Base-by-base conservation (phyloP, 2,888 invertebrate genomes). In the Xestia c-nigrum region DNA sequence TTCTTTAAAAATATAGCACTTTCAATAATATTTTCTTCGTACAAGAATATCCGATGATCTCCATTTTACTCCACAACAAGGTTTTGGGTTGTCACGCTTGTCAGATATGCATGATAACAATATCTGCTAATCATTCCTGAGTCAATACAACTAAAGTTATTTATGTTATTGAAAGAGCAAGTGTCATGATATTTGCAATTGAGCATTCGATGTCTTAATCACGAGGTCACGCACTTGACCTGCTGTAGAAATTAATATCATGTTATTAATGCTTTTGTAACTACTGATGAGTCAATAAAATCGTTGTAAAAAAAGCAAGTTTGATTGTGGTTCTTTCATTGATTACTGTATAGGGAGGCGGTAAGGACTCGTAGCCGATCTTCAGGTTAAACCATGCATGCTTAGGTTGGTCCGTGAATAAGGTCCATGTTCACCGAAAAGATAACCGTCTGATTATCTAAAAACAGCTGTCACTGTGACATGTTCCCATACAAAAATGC, bases 201-300 rank as follows among this genome's bases (percentile, higher is more conserved):
- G n/a, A 43, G 9, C 3, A 46, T 61, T 61, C 16, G 50, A 7
- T 52, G 14, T 64, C 19, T 65, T 57, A 72, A 64, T 80, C 80
- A 43, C 24, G 12, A 21, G 80, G 64, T 73, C 43, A 57, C 5
- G 38, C 50, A 80, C 78, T 78, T 78, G 78, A 78, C 43, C 64
- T 64, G 43, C n/a, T 16, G 4, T 12, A 72, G 21, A 24, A 47
- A 43, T 47, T 55, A 24, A 12, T 79, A 50, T 47, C 72, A 46
- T 68, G 0, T 43, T 57, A 5, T 19, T 16, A 52, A 69, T 40
- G 72, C 7, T 70, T 24, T 63, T 52, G 24, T n/a, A 55, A 70
- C 31, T 0, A 19, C 50, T 72, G 72, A 50, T 47, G 21, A 64
- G 38, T 80, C 63, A 79, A 57, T 72, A 19, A 57, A 16, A 21